phyloP scores from a whole-genome alignment of 2,797 vertebrate species.

The Tympanoctomys barrerae region DNA sequence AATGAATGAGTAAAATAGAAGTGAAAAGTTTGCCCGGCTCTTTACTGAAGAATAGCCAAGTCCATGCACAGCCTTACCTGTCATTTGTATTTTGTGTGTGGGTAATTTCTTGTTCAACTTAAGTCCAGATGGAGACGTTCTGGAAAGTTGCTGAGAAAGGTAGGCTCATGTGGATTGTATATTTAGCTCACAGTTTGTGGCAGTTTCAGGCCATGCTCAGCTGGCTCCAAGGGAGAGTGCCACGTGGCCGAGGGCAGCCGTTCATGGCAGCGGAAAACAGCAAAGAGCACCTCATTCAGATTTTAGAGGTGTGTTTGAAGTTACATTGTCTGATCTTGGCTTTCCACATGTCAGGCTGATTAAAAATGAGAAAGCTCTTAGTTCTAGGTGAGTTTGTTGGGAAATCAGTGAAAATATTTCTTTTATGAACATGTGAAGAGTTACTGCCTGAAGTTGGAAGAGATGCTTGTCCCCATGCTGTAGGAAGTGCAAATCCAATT shows the following conservation, averaged over 20 bases:
- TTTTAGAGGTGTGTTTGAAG: constrained; percentile 41
- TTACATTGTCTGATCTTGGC: neutral
- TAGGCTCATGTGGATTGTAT: constrained; percentile 21
- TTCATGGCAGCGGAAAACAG: too few species aligned
- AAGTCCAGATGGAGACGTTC: constrained; percentile 44
- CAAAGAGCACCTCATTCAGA: neutral
- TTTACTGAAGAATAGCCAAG: constrained; percentile 66
- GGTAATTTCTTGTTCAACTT: constrained; percentile 62
- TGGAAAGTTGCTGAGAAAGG: constrained; percentile 57
- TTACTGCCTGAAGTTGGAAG: constrained; percentile 25
- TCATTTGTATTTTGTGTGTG: constrained; percentile 57
- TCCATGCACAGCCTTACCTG: constrained; percentile 34
- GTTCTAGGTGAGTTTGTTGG: constrained; percentile 55
- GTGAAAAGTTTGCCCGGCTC: constrained; percentile 66
- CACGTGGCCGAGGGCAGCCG: too few species aligned
- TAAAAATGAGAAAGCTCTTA: neutral
- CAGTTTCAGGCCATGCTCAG: too few species aligned
- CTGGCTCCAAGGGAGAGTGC: too few species aligned
- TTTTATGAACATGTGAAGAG: neutral
- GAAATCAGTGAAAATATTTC: constrained; percentile 53
- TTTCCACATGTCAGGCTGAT: constrained; percentile 50
- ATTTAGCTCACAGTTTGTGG: too few species aligned
- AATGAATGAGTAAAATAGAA: constrained; percentile 63
- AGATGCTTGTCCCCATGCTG: constrained; percentile 18
- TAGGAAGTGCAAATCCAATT: constrained; percentile 77